phyloP scores from a whole-genome alignment of 2,113 vertebrate genomes.

The Mobula hypostoma region DNA sequence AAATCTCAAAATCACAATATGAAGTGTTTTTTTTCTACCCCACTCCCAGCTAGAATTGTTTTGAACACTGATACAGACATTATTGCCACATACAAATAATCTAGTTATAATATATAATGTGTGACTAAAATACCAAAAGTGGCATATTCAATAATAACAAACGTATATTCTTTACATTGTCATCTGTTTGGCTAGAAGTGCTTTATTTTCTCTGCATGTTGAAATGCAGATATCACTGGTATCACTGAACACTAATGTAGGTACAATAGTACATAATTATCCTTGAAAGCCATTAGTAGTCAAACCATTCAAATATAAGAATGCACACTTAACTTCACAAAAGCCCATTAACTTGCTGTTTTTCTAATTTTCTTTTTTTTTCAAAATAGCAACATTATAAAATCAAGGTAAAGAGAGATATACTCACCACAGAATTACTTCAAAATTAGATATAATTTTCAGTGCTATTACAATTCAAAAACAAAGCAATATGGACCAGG shows the following conservation, averaged over 20 bases:
- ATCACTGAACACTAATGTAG: slow-evolving; percentile 82
- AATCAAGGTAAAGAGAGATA: slow-evolving; percentile 36
- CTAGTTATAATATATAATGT: slow-evolving; percentile 75
- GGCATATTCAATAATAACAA: slow-evolving; percentile 63
- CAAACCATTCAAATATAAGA: slow-evolving; percentile 72
- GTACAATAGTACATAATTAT: slow-evolving; percentile 87
- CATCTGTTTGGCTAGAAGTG: slow-evolving; percentile 35
- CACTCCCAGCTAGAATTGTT: slow-evolving; percentile 69
- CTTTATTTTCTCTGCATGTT: slow-evolving; percentile 60
- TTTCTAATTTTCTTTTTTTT: slow-evolving; percentile 44
- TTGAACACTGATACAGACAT: slow-evolving; percentile 59
- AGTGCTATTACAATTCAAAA: slow-evolving; percentile 39
- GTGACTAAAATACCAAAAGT: slow-evolving; percentile 70
- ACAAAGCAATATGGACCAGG: slow-evolving; percentile 59
- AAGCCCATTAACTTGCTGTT: slow-evolving; percentile 68
- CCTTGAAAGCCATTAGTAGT: slow-evolving; percentile 84
- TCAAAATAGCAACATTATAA: slow-evolving; percentile 38
- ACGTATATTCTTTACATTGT: slow-evolving; percentile 58
- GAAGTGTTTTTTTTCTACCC: slow-evolving; percentile 73
- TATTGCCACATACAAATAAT: slow-evolving; percentile 73
- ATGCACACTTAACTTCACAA: slow-evolving; percentile 74
- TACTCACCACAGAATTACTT: slow-evolving; percentile 38
- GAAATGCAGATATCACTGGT: slow-evolving; percentile 80
- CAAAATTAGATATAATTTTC: slow-evolving; percentile 37
- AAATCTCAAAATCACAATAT: slow-evolving; percentile 96